Base-by-base conservation (phyloP, 2,888 invertebrate species). In the Scaptomyza polygonia region DNA sequence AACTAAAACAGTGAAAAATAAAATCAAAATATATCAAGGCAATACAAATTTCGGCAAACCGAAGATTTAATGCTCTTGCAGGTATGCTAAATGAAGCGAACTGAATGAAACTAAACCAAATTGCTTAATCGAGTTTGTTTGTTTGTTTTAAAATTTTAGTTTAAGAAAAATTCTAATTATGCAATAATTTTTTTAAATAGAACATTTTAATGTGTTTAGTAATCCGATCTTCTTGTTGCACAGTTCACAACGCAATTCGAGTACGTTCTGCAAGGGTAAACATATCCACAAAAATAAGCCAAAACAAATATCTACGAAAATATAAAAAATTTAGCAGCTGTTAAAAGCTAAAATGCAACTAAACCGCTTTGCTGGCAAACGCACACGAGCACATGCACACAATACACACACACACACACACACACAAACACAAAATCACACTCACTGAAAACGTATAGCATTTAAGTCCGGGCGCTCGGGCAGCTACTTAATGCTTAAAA, bases 401-500 rank as follows among this genome's bases (percentile, higher is more conserved):
- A 55, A 59, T 45, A 49, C 47, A 63, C 34, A 53, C 52, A 65
- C 58, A 59, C 45, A 63, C 51, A 48, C 21, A 25, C 44, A 40
- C 58, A 59, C 45, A 63, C 51, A 48, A 18, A 25, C 44, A 40
- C 44, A 54, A 27, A 69, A 29, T 36, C 21, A 36, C 42, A 36
- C 39, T 43, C 39, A 52, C 5, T 47, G 30, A 16, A 18, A 62
- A 45, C 25, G 43, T 30, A 59, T 55, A 53, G 43, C 66, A 69
- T 72, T 78, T 70, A 71, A 84, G 82, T 76, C 52, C 51, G 63
- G 70, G 52, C 49, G 52, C 76, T 71, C 61, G 63, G 62, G 56
- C 79, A 66, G 70, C 84, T 84, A 88, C 88, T 84, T 86, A 85
- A 88, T 85, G 88, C 88, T 88, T 74, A 80, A 87, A 88, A 89